Evolutionary conservation across 2,888 invertebrate genomes (phyloP), one percentile per base, ranked within the genome.

Genomic region (Oligia latruncula): DNA sequence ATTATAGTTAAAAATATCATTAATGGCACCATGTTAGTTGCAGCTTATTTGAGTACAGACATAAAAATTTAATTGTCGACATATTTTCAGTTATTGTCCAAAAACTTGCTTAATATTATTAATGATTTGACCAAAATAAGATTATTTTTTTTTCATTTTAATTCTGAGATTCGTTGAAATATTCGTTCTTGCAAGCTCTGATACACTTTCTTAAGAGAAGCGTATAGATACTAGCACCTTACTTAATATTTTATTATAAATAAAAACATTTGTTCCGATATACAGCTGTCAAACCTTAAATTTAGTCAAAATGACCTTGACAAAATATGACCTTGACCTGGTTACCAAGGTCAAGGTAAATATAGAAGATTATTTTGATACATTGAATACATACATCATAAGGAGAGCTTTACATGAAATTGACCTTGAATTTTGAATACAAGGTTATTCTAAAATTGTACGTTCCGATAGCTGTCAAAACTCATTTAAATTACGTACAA

Each of bases 1-100:
- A 90, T 91, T 92, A 91, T 11, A 80, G 88, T 78, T 92, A 88
- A 91, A 84, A 92, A 93, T 93, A 92, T 91, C 89, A 94, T 91
- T 94, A 95, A 95, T 96, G 96, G 96, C 95, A 96, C 95, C 89
- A 88, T 89, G 92, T 94, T 93, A 93, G 92, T 92, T 92, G 89
- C 85, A 89, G 90, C 89, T 88, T 87, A 78, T 20, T 81, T 60
- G 75, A 87, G 43, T 88, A 88, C 43, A 88, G 79, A 88, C 82
- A 74, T 83, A 77, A 71, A 81, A 68, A 77, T 81, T 82, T 79
- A 29, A 55, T n/a, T 79, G 20, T 60, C 46, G 35, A 82, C 46
- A 65, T 23, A 78, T 83, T 81, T 77, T 62, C 13, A 64, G 43
- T n/a, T 78, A 71, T 9, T 60, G 43, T 70, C 17, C 46, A 58